These are phyloP conservation scores for Heliconius charithonia DNA, from an alignment of 2,888 invertebrate species.

Conservation along the genomic window DNA sequence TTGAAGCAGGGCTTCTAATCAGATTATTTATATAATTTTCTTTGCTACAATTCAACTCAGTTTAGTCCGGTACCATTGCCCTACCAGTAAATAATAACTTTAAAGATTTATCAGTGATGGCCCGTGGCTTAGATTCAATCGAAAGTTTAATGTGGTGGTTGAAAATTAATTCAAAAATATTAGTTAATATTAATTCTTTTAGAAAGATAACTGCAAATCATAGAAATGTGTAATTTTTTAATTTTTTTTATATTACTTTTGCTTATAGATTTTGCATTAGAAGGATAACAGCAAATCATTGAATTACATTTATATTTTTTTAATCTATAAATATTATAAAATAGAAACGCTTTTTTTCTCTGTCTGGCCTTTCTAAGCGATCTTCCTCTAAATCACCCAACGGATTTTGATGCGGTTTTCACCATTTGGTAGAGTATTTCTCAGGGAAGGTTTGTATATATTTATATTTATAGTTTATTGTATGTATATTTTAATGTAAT, in stretches of 20 bases:
- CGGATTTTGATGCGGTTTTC: too few relatives aligned
- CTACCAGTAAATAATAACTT: conserved; percentile 33
- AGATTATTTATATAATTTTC: background rate
- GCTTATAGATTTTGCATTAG: background rate
- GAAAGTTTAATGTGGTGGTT: conserved; percentile 6
- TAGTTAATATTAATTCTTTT: background rate
- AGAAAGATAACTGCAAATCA: conserved; percentile 19
- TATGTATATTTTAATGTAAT: too few relatives aligned
- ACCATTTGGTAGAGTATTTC: too few relatives aligned
- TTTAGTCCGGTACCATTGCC: conserved; percentile 29
- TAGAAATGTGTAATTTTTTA: background rate
- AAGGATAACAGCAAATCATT: conserved; percentile 18
- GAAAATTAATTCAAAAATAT: conserved; percentile 1
- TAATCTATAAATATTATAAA: too few relatives aligned
- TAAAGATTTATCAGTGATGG: conserved; percentile 14
- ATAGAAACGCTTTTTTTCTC: too few relatives aligned
- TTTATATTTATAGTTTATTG: too few relatives aligned
- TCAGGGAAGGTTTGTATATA: too few relatives aligned
- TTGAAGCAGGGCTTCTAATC: conserved; percentile 13
- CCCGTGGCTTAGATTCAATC: conserved; percentile 22
- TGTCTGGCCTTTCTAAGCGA: too few relatives aligned
- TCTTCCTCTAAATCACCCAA: too few relatives aligned
- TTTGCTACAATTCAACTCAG: background rate
- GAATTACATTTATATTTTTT: background rate
- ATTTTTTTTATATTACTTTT: background rate